Base-by-base conservation (phyloP, 2,888 invertebrate genomes). In the Chrysotoxum bicinctum region DNA sequence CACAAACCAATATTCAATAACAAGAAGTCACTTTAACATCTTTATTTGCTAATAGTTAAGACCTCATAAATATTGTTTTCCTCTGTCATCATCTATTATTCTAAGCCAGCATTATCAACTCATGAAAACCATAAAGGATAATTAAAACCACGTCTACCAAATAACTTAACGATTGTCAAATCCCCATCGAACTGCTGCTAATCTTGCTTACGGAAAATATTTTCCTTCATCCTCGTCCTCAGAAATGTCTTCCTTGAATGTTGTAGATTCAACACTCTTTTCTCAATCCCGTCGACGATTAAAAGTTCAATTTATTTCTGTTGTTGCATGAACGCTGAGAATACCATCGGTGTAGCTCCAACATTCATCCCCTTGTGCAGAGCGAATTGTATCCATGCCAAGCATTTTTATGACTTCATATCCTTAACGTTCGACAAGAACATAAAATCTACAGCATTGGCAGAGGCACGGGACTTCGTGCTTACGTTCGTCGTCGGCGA, bases 371-470 rank as follows among this genome's bases (percentile, higher is more conserved):
- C 58, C 75, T 52, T 62, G 62, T 78, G 19, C 14, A 79, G 35
- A 83, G 70, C 85, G 56, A 85, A 85, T 85, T 85, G 81, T 69
- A 81, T 77, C 81, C 85, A 64, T 85, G 84, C 80, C 62, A 72
- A 81, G 84, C 80, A 85, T 85, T 85, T 85, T 85, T 85, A 85
- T 85, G 80, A 85, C 84, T 85, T 81, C 76, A 85, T 85, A 85
- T 85, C 81, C 81, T 85, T 85, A 85, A 81, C 75, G 81, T 85
- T 85, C 84, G 84, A 85, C 81, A 85, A 76, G 81, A 85, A 85
- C 76, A 85, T 85, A 81, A 85, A 85, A 80, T 81, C 75, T 85
- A 72, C 80, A 85, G 35, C 79, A 66, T 37, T 75, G 56, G 37
- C 37, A 37, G 14, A 37, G 37, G 58, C 48, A 64, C 37, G 21